Percentiles rank a stretch among this genome's conserved stretches.
Conservation (phyloP, 2,113 vertebrate genomes). For the Kryptolebias marmoratus region DNA sequence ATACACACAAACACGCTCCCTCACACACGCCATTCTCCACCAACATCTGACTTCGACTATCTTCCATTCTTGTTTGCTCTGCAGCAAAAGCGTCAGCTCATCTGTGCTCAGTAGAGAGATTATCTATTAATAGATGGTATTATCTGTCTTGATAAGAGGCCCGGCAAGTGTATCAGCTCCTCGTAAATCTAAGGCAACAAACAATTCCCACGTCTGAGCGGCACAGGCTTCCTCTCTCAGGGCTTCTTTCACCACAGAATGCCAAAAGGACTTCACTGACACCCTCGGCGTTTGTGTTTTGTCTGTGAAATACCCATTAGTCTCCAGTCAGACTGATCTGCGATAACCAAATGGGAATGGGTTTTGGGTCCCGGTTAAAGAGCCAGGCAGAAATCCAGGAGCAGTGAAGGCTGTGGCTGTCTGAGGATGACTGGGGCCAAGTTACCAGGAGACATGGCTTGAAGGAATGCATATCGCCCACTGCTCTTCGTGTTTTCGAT, state of each 20-base stretch:
- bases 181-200: constrained; percentile 60
- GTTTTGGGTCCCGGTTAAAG: not conserved
- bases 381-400: not conserved
- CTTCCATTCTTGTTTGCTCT: constrained; percentile 21
- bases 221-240: constrained; percentile 1
- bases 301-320: constrained; percentile 13
- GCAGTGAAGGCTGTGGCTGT: not conserved
- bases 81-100: constrained; percentile 48
- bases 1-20: not conserved
- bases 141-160: constrained; percentile 71
- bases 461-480: no score
- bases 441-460: no score
- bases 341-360: not conserved
- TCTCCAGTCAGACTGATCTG: not conserved
- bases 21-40: not conserved
- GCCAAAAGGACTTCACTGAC: not conserved
- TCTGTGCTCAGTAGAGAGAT: constrained; percentile 75
- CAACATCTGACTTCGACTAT: not conserved
- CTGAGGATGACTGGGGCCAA: not conserved
- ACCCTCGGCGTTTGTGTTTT: not conserved
- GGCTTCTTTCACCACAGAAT: not conserved
- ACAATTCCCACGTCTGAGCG: constrained; percentile 7
- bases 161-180: constrained; percentile 67
- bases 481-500: no score
- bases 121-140: constrained; percentile 81